Base-by-base conservation (phyloP, 2,113 vertebrate genomes). In the Paracanthobrama guichenoti region DNA sequence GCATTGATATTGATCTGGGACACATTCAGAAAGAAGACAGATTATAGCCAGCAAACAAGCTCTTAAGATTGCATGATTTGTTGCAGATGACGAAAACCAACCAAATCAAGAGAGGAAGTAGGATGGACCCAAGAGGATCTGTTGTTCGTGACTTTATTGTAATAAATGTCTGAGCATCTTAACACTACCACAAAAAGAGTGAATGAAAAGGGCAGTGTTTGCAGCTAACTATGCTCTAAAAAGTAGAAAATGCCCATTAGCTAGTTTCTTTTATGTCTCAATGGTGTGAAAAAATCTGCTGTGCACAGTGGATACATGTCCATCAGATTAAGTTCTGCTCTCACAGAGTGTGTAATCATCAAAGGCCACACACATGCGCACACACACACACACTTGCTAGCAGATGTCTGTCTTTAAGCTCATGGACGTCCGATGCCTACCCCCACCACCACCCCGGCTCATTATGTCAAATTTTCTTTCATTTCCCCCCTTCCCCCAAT, bases 341-440 rank as follows among this genome's bases (percentile, higher is more conserved):
- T 82, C 59, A 59, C 62, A 24, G 79, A 79, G 71, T 69, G 28
- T 67, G 44, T 79, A 87, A 87, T 84, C 81, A 72, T 83, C 72
- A 84, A 77, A 87, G 77, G 59, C 67, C 85, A 88, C 73, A 83
- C 79, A 81, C 82, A 69, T 39, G 53, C 53, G 59, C 50, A 16
- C 76, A 42, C 81, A 26, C 81, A 26, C 66, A 81, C 84, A 81
- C 82, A 67, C 79, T 69, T 78, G 62, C 73, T 88, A 91, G 93
- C 93, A 95, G 93, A 94, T 95, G 94, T 94, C 94, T 92, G 92
- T 91, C 92, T 94, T 93, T 94, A 93, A 93, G 92, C 92, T 89
- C 91, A 93, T 95, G 94, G 94, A 93, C 91, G 89, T 90, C 87
- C 86, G 62, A 24, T 12, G 26, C 69, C 71, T 71, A 55, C 46